These are phyloP conservation scores for Mechanitis mazaeus DNA, from an alignment of 2,888 invertebrate genomes.

Conservation along the genomic window DNA sequence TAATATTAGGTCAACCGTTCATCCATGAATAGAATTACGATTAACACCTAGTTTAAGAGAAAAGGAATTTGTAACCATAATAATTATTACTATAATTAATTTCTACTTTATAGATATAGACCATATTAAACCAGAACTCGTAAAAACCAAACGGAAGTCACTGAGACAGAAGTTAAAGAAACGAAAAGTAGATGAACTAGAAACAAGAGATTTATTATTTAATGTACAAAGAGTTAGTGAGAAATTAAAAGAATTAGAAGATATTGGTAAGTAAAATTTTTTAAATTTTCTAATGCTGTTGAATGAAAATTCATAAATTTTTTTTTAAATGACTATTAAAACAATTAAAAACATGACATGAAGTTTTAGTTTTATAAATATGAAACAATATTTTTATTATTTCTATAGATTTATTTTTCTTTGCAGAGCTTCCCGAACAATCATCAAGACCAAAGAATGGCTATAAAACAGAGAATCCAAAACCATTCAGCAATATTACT, in stretches of 20 bases:
- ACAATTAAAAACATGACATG: too few species aligned
- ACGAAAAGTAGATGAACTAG: conserved; percentile 22
- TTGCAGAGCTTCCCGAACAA: conserved; percentile 23
- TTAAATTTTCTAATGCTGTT: neutral
- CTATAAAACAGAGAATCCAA: conserved; percentile 26
- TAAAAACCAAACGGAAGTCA: conserved; percentile 15
- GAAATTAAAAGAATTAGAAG: conserved; percentile 35
- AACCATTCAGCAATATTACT: conserved; percentile 43
- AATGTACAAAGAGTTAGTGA: conserved; percentile 29
- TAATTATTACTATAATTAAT: neutral
- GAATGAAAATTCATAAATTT: too few species aligned
- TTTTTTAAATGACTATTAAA: too few species aligned
- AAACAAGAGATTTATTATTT: conserved; percentile 25
- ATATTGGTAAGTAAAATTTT: conserved; percentile 27
- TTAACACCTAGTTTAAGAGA: too few species aligned
- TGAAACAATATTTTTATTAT: too few species aligned
- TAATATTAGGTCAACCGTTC: too few species aligned
- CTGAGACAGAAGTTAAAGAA: conserved; percentile 18
- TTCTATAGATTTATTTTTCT: neutral
- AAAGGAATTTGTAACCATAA: neutral
- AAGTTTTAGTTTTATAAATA: too few species aligned
- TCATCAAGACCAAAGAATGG: conserved; percentile 16
- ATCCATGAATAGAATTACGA: too few species aligned
- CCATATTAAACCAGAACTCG: conserved; percentile 12
- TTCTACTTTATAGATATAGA: conserved; percentile 10